Conservation (phyloP, 2,797 vertebrate species). For the Erpetoichthys calabaricus region DNA sequence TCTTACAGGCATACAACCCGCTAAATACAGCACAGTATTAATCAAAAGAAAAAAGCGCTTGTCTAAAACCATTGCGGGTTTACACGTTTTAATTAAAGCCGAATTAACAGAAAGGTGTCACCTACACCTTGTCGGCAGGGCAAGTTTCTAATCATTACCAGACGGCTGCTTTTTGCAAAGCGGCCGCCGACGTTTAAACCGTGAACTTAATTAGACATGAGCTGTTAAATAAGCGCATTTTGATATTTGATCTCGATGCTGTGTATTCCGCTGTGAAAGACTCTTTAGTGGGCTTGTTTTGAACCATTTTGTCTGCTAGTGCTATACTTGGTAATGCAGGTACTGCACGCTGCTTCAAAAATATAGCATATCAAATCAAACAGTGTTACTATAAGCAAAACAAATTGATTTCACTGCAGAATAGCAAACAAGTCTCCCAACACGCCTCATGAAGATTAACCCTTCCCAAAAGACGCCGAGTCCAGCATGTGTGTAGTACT, state of each 20-base stretch:
- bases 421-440: too few relatives aligned
- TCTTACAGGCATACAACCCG: background rate
- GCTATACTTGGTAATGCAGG: too few relatives aligned
- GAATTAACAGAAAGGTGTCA: slow-evolving; percentile 17
- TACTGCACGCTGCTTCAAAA: too few relatives aligned
- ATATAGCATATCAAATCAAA: too few relatives aligned
- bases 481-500: too few relatives aligned
- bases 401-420: too few relatives aligned
- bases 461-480: too few relatives aligned
- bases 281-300: background rate
- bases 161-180: slow-evolving; percentile 4
- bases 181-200: background rate
- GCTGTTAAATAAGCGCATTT: slow-evolving; percentile 1
- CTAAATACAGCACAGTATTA: background rate
- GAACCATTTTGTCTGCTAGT: too few relatives aligned
- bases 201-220: slow-evolving; percentile 7
- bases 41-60: slow-evolving; percentile 1
- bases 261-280: background rate
- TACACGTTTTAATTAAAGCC: slow-evolving; percentile 7
- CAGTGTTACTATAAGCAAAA: too few relatives aligned
- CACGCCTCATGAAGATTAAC: too few relatives aligned
- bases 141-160: slow-evolving; percentile 17
- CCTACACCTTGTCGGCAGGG: slow-evolving; percentile 13
- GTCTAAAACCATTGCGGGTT: slow-evolving; percentile 7
- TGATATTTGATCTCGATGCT: background rate